Percentiles rank a stretch among this genome's conserved stretches.
Conservation (phyloP, 2,797 vertebrate genomes). For the Etheostoma nigrum region DNA sequence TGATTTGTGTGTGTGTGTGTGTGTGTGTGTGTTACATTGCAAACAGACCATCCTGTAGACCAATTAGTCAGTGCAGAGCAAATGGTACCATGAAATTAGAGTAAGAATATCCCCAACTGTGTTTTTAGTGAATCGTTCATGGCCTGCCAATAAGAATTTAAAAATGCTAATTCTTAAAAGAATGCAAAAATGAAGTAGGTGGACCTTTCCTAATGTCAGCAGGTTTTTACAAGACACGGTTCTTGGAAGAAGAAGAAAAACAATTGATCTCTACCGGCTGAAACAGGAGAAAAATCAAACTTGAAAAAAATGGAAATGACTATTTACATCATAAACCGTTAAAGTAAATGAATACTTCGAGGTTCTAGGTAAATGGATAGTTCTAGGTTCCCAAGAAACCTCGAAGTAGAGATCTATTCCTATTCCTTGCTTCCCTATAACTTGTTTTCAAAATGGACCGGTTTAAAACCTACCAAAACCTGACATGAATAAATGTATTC, state of each 20-base stretch:
- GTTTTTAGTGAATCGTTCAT: conserved; percentile 31
- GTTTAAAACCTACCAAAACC: neutral
- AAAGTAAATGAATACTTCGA: neutral
- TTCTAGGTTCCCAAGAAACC: neutral
- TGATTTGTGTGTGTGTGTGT: conserved; percentile 19
- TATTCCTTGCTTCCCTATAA: neutral
- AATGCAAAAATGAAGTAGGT: neutral
- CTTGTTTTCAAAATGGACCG: neutral
- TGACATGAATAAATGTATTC: neutral
- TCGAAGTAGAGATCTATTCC: neutral
- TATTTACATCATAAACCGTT: neutral
- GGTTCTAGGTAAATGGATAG: neutral
- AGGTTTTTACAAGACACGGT: conserved; percentile 1
- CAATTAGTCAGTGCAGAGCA: conserved; percentile 46
- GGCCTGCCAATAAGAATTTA: conserved; percentile 8
- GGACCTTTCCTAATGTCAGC: conserved; percentile 12
- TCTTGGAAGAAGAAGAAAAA: neutral
- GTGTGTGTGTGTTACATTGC: conserved; percentile 40
- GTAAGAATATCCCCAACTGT: conserved; percentile 21
- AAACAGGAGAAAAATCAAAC: neutral
- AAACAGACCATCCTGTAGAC: conserved; percentile 61
- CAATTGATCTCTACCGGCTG: neutral
- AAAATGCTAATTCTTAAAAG: neutral
- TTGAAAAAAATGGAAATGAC: neutral
- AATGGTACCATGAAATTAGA: conserved; percentile 41